Evolutionary conservation across 2,888 invertebrate genomes (phyloP).

Genomic region (Acrobeloides nanus): DNA sequence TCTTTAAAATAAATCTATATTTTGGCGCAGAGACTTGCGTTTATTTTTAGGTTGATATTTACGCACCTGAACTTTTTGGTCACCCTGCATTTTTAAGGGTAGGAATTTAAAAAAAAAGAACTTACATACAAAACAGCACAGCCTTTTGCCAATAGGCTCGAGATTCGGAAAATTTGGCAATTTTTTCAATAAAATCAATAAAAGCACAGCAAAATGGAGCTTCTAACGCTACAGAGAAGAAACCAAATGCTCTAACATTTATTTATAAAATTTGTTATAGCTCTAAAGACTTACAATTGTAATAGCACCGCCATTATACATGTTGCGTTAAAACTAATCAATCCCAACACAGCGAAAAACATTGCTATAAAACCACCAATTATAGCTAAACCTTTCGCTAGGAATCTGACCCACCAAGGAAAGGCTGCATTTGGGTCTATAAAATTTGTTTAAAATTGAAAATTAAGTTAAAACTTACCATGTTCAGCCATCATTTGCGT

Average conservation of each 20-base stretch:
- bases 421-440: conserved; percentile 19
- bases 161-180: conserved; percentile 65
- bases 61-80: too few relatives aligned
- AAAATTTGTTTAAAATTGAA: conserved; percentile 3
- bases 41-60: too few relatives aligned
- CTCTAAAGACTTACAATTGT: conserved; percentile 36
- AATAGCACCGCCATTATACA: conserved; percentile 49
- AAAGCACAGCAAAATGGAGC: conserved; percentile 95
- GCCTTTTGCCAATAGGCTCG: conserved; percentile 50
- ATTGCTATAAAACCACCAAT: conserved; percentile 50
- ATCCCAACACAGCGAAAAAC: conserved; percentile 48
- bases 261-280: not conserved
- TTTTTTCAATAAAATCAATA: conserved; percentile 80
- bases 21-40: too few relatives aligned
- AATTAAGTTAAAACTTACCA: too few relatives aligned
- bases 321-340: conserved; percentile 39
- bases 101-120: conserved; percentile 7
- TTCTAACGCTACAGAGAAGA: conserved; percentile 78
- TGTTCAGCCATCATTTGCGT: conserved; percentile 17
- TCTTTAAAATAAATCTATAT: too few relatives aligned
- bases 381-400: conserved; percentile 51
- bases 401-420: conserved; percentile 46
- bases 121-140: conserved; percentile 41
- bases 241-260: conserved; percentile 67
- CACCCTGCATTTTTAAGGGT: too few relatives aligned